phyloP scores from a whole-genome alignment of 2,113 vertebrate species.

The Noctilio leporinus region DNA sequence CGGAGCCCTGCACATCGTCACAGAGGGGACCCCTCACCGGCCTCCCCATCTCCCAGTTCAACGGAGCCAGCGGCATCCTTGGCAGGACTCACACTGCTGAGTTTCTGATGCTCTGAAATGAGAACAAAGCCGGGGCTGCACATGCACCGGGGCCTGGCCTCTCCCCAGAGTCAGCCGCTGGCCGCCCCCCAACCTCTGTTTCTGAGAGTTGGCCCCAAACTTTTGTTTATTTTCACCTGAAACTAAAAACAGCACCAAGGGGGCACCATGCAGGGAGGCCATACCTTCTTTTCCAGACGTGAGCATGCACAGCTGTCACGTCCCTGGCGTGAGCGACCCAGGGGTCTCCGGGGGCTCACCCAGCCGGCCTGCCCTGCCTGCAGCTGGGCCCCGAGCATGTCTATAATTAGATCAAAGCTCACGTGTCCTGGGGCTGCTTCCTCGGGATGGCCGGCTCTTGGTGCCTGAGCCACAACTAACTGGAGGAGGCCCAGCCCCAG shows the following conservation, averaged over 20 bases:
- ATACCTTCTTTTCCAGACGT: neutral
- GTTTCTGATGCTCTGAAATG: neutral
- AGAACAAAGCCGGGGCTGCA: neutral
- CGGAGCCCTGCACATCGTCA: too few relatives aligned
- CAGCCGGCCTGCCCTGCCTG: neutral
- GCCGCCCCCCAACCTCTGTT: neutral
- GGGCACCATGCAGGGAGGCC: rapidly evolving
- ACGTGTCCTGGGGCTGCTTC: neutral
- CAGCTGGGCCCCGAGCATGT: neutral
- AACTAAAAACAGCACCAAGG: neutral
- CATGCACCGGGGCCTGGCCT: rapidly evolving
- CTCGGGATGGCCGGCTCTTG: neutral
- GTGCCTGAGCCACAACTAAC: neutral
- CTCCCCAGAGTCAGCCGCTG: neutral
- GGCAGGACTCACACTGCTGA: neutral
- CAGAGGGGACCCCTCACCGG: too few relatives aligned
- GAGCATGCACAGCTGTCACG: neutral
- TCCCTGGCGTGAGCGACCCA: neutral
- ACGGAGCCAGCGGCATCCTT: rapidly evolving
- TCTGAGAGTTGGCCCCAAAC: neutral
- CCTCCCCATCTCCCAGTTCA: rapidly evolving
- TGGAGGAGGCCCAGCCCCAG: too few relatives aligned
- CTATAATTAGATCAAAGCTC: neutral
- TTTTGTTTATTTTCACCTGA: neutral
- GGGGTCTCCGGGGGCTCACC: neutral